phyloP scores from a whole-genome alignment of 2,888 invertebrate species.

The Lasioglossum zephyrum region DNA sequence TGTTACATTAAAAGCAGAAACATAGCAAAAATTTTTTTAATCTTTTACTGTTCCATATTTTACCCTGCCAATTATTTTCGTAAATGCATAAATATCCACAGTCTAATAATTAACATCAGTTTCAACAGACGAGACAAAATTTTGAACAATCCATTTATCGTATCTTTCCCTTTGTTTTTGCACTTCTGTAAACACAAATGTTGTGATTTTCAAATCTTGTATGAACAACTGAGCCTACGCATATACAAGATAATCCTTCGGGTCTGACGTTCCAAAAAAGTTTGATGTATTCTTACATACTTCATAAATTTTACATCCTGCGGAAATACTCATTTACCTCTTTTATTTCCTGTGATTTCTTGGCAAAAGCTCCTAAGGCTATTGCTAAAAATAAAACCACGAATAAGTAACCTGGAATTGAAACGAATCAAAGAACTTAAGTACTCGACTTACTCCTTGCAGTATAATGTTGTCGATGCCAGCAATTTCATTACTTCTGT shows the following conservation, averaged over 20 bases:
- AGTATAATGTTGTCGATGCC: slow-evolving; percentile 89
- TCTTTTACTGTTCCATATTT: no score
- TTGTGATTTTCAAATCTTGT: background rate
- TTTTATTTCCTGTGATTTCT: slow-evolving; percentile 76
- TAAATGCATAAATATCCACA: no score
- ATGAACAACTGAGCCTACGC: slow-evolving; percentile 29
- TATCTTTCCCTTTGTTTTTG: background rate
- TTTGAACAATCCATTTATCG: slow-evolving; percentile 13
- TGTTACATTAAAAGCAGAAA: no score
- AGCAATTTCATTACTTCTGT: slow-evolving; percentile 95
- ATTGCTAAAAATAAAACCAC: slow-evolving; percentile 72
- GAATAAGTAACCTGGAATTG: background rate
- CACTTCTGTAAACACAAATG: background rate
- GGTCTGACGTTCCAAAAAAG: background rate
- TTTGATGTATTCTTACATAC: background rate
- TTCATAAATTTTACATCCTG: background rate
- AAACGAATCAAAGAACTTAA: slow-evolving; percentile 21
- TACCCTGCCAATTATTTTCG: no score
- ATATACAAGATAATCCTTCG: background rate
- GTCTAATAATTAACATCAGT: background rate
- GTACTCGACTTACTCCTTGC: slow-evolving; percentile 87
- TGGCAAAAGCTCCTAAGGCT: slow-evolving; percentile 68
- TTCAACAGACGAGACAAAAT: background rate
- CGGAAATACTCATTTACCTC: slow-evolving; percentile 70
- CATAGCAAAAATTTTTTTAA: no score